Conservation (phyloP, 23 tunicate species). For the Aplidium turbinatum region DNA sequence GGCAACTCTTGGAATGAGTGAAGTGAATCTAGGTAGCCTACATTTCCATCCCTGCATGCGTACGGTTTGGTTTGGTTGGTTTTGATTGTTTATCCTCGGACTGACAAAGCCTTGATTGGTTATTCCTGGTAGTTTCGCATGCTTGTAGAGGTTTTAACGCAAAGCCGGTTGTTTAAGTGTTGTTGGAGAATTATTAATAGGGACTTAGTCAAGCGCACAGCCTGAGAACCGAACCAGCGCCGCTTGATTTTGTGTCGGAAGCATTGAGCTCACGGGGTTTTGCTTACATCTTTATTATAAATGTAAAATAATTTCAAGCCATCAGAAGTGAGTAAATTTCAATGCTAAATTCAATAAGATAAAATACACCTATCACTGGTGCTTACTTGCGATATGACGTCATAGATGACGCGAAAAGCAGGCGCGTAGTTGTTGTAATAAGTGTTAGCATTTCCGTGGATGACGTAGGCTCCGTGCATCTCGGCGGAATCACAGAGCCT, state of each 20-base stretch:
- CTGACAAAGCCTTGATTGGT: too few relatives aligned
- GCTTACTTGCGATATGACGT: constrained; percentile 62
- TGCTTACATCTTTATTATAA: not conserved
- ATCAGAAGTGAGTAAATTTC: not conserved
- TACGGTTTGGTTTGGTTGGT: too few relatives aligned
- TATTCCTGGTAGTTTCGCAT: constrained; percentile 2
- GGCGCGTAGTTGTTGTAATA: constrained; percentile 95
- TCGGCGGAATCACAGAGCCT: constrained; percentile 85
- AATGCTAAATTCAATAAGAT: not conserved
- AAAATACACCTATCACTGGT: not conserved
- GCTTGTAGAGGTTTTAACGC: too few relatives aligned
- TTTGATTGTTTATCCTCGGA: too few relatives aligned
- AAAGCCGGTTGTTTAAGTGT: too few relatives aligned
- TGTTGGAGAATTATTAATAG: too few relatives aligned
- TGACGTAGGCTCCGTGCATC: constrained; percentile 69
- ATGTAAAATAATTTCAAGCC: not conserved
- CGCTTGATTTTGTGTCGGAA: too few relatives aligned
- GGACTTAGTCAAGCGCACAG: too few relatives aligned
- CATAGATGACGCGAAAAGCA: constrained; percentile 67
- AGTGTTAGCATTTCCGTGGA: constrained; percentile 98
- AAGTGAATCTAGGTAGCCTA: too few relatives aligned
- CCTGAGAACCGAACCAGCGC: too few relatives aligned
- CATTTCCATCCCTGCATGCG: too few relatives aligned
- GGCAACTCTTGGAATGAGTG: too few relatives aligned
- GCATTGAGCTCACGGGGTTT: not conserved